Evolutionary conservation across 37 sponge, comb jelly and placozoan genomes (phyloP), one percentile per base, ranked within the genome.

Genomic region (Ephydatia muelleri): DNA sequence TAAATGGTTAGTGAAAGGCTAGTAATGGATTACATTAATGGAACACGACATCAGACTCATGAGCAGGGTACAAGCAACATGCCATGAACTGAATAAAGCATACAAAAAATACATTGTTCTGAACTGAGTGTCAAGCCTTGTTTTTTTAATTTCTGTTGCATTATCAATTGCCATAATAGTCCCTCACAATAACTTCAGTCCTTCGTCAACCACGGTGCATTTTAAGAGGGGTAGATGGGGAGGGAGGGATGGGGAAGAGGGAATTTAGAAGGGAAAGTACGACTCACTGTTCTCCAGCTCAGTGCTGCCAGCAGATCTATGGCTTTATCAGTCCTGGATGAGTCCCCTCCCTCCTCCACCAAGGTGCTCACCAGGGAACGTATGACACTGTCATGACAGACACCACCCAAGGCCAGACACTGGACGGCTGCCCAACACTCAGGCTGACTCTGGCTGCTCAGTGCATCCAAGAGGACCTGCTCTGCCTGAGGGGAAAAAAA

Each of bases 381-480:
- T 72, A 91, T 80, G 73, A 91, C 88, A 22, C 29, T 25, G 0
- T 38, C 72, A 33, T 48, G 48, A 66, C 38, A 27, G 65, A 77
- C 85, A 6, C 88, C 88, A 22, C 67, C 82, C 28, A 75, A 29
- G 35, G 85, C 91, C 70, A 95, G 87, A 38, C 87, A 87, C 80
- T 92, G 95, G 35, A 89, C 84, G 3, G 90, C 88, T 27, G 87
- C 85, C 95, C 95, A 95, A 26, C 72, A 27, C 78, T 95, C 95
- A 0, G 64, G 32, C 21, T 40, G 68, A 5, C 68, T 16, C 23
- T 67, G 32, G 2, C 49, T 85, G 9, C 28, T 34, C 31, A 94
- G 72, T 16, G 88, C 70, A 37, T 76, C 70, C 70, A 88, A 57
- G 3, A 94, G 79, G 13, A 87, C 79, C 37, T 74, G 64, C 82